Base-by-base conservation (phyloP, 1,140 invertebrate genomes). In the Centruroides vittatus region DNA sequence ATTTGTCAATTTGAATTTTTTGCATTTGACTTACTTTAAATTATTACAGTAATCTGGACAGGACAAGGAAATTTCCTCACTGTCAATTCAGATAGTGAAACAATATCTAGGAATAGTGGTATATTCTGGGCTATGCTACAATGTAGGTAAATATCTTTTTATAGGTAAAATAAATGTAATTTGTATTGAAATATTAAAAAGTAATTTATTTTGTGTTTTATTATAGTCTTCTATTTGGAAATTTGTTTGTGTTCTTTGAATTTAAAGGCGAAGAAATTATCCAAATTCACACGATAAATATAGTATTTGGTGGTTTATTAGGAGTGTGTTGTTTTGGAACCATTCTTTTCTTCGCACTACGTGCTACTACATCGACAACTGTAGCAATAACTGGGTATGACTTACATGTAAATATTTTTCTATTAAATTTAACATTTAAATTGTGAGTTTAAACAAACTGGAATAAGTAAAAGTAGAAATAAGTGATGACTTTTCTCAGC, bases 61-160 rank as follows among this genome's bases (percentile, higher is more conserved):
- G 92, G 86, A 2, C 93, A 98, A 75, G 94, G 94, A 9, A 92
- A 88, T 68, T 96, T 93, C 72, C 77, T 98, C 10, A 93, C 93
- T 0, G 77, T 92, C 5, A 95, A 94, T 77, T 95, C 91, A 60
- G 83, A 87, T 66, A 73, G 81, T 0, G 80, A 83, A 0, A 97
- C 90, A 0, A 93, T 97, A 70, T 85, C 88, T 4, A 81, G 92
- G 67, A 96, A 98, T 74, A 91, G 90, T 34, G 92, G 93, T 35
- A 78, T 98, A 23, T 98, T 98, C 72, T 97, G 93, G 93, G 93
- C 93, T 1, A 82, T 97, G 71, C 78, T 96, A 49, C 93, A 97
- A 73, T 84, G 81, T 67, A 91, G 86, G 86, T 88, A 74, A 70
- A 63, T 23, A 23, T 23, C 23, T 23, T 23, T 23, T 23, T 2